Base-by-base conservation (phyloP, 2,888 invertebrate genomes). In the Eupeodes latifasciatus region DNA sequence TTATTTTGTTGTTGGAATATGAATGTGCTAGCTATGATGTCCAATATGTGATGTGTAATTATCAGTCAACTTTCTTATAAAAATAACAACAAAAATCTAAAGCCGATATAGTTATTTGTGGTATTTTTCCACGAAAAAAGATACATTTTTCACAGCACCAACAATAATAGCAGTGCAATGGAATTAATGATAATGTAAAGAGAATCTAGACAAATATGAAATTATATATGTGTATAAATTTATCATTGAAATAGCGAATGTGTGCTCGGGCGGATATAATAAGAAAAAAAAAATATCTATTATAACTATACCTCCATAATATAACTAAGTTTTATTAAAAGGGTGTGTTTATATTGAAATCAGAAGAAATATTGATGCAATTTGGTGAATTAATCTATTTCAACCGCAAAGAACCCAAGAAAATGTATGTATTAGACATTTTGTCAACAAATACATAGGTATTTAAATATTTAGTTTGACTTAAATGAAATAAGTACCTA, bases 181-280 rank as follows among this genome's bases (percentile, higher is more conserved):
- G 36, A 75, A 5, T 47, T 36, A 51, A 51, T 34, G 34, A 49
- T 51, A 44, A 66, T 67, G 49, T n/a, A 76, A 66, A 67, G 55
- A 71, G 53, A 66, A 78, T 79, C 78, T 57, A 64, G 75, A 80
- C 76, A 85, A 85, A 85, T 71, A 75, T 61, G 66, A 59, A 74
- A 83, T 51, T 40, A 61, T 72, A 78, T 66, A 10, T 44, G 44
- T 55, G 16, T 49, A 49, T 2, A 64, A 19, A 64, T n/a, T 51
- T 67, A n/a, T 27, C 49, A 66, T 59, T 59, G 72, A 6, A 47
- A 74, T 61, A 61, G 2, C 51, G 40, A 36, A 7, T 72, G 72
- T 44, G 53, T 19, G 36, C 57, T 53, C 57, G 27, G 57, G 51
- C 12, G 49, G 19, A 61, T 57, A 75, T 62, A 49, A 36, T 61